Conservation (phyloP, 2,797 vertebrate species). For the Dendrocincla fuliginosa region DNA sequence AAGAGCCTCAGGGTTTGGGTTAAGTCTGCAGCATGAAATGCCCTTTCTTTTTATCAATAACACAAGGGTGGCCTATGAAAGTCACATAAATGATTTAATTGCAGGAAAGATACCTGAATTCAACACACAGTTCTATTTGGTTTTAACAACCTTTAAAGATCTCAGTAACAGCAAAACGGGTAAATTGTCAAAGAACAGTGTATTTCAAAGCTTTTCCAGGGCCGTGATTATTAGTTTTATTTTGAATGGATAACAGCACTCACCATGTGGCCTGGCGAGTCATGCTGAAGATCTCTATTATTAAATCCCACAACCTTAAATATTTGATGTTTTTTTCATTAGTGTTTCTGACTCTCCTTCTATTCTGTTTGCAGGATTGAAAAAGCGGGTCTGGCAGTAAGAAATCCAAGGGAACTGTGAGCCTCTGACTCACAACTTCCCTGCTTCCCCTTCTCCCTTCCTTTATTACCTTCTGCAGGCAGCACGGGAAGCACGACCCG, state of each 20-base stretch:
- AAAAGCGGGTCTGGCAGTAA: neutral
- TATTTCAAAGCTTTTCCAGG: neutral
- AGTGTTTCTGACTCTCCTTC: slow-evolving; percentile 14
- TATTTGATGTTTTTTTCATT: slow-evolving; percentile 41
- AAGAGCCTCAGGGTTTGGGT: neutral
- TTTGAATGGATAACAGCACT: neutral
- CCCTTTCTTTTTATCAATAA: neutral
- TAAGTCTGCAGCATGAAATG: neutral
- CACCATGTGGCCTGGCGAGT: neutral
- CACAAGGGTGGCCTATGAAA: neutral
- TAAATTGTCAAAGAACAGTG: neutral
- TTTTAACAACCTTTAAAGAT: neutral
- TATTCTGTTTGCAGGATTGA: neutral
- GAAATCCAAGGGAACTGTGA: neutral
- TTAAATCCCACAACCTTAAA: slow-evolving; percentile 1
- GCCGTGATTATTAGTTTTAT: neutral
- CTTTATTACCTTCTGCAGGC: neutral
- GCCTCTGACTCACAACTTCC: neutral
- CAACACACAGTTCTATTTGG: neutral
- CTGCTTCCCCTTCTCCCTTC: neutral
- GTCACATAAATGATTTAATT: neutral
- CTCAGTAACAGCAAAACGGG: neutral
- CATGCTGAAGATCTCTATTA: slow-evolving; percentile 3
- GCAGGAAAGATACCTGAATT: neutral
- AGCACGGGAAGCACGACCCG: slow-evolving; percentile 4